A percentile compares a stretch with the other conserved stretches of the same genome.
Evolutionary conservation across 2,888 invertebrate genomes (phyloP).

Genomic region (Xestia xanthographa): DNA sequence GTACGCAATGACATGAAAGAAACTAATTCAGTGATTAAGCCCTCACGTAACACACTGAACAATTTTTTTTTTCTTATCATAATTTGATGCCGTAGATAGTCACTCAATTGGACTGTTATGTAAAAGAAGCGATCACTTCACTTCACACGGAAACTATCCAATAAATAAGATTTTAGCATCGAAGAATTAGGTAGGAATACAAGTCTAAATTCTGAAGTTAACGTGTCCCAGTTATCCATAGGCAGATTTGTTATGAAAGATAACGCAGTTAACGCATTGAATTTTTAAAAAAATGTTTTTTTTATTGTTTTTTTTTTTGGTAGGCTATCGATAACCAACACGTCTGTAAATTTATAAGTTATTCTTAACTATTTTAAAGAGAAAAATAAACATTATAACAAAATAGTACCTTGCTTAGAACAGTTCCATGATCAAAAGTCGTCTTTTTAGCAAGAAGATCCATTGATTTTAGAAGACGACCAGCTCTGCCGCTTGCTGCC

Average conservation of each 20-base stretch:
- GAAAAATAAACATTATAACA: not conserved
- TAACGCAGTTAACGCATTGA: not conserved
- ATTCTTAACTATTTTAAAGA: not conserved
- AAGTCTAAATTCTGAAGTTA: not conserved
- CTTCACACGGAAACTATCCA: not conserved
- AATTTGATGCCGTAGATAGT: not conserved
- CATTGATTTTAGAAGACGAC: constrained; percentile 70
- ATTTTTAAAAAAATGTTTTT: not conserved
- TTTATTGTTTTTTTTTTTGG: not conserved
- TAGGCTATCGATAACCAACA: no score
- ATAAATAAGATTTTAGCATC: not conserved
- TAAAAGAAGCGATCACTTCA: not conserved
- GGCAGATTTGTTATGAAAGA: not conserved
- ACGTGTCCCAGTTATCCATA: not conserved
- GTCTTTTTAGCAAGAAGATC: constrained; percentile 57
- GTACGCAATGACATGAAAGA: not conserved
- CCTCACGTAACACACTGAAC: not conserved
- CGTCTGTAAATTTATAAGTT: no score
- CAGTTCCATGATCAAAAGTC: constrained; percentile 68
- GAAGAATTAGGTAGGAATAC: not conserved
- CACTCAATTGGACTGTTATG: not conserved
- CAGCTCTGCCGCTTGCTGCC: constrained; percentile 64
- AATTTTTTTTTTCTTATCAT: not conserved
- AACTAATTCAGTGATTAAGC: not conserved
- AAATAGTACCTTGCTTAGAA: constrained; percentile 71